These are phyloP conservation scores for Mellivora capensis DNA, from an alignment of 2,113 vertebrate genomes.

Conservation along the genomic window DNA sequence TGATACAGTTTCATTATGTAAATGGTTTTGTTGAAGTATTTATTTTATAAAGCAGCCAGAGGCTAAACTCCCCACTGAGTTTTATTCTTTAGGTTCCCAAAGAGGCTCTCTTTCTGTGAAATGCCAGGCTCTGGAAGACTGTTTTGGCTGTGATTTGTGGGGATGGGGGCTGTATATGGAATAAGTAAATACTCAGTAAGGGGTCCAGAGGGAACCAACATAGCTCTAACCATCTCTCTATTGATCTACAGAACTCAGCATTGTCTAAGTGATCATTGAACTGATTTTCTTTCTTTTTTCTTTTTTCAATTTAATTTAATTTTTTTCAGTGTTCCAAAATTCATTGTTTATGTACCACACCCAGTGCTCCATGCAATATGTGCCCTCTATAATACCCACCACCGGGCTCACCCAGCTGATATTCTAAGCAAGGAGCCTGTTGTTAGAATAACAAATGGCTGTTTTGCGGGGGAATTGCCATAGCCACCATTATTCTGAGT, in stretches of 20 bases:
- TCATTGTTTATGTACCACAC: no score
- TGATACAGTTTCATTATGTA: slow-evolving; percentile 65
- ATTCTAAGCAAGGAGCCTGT: slow-evolving; percentile 26
- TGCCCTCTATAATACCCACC: no score
- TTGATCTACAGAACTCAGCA: neutral
- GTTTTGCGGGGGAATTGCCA: neutral
- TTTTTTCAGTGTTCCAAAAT: no score
- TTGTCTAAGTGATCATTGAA: slow-evolving; percentile 6
- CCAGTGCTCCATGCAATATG: no score
- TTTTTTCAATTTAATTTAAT: no score
- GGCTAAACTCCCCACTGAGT: slow-evolving; percentile 33
- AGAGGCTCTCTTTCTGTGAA: slow-evolving; percentile 56
- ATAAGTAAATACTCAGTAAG: slow-evolving; percentile 53
- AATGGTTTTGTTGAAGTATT: slow-evolving; percentile 59
- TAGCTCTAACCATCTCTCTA: neutral
- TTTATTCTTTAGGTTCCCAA: slow-evolving; percentile 58
- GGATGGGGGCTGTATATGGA: neutral
- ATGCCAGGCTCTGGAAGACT: neutral
- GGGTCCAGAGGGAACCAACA: neutral
- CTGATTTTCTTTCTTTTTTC: neutral
- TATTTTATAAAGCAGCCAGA: slow-evolving; percentile 66
- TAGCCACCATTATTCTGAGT: neutral
- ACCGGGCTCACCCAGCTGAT: neutral
- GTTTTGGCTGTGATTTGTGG: slow-evolving; percentile 25
- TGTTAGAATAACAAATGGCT: slow-evolving; percentile 27